Conservation (phyloP, 64 coral and sea anemone species). For the Pocillopora verrucosa region DNA sequence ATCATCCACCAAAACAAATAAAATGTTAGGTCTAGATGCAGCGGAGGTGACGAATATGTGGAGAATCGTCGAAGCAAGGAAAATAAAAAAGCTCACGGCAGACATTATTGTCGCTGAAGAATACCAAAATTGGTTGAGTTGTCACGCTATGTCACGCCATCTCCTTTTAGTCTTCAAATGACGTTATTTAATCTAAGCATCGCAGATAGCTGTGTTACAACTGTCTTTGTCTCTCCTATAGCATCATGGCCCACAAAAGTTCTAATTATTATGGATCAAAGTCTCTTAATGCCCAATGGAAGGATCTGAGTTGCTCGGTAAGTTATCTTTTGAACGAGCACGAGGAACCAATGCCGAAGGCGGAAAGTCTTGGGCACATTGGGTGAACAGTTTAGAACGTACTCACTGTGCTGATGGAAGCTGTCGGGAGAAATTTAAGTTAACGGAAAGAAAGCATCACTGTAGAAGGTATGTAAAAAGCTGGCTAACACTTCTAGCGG, state of each 20-base stretch:
- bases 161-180: too few species aligned
- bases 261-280: conserved; percentile 73
- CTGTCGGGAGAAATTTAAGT: conserved; percentile 77
- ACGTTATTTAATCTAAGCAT: too few species aligned
- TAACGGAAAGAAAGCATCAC: conserved; percentile 94
- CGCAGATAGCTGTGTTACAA: too few species aligned
- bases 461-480: conserved; percentile 75
- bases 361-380: conserved; percentile 60
- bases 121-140: too few species aligned
- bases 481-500: background rate
- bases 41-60: background rate
- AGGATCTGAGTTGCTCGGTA: conserved; percentile 79
- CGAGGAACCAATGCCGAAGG: conserved; percentile 38
- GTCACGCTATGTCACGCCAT: too few species aligned
- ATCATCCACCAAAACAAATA: conserved; percentile 62
- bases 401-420: conserved; percentile 42
- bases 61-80: background rate
- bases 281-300: conserved; percentile 84
- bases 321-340: conserved; percentile 56
- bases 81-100: background rate
- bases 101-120: background rate
- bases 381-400: conserved; percentile 55
- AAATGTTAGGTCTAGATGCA: conserved; percentile 37
- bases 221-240: background rate
- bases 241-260: conserved; percentile 5